These are phyloP conservation scores for Harmothoe impar DNA, from an alignment of 2,888 invertebrate species.

Conservation along the genomic window DNA sequence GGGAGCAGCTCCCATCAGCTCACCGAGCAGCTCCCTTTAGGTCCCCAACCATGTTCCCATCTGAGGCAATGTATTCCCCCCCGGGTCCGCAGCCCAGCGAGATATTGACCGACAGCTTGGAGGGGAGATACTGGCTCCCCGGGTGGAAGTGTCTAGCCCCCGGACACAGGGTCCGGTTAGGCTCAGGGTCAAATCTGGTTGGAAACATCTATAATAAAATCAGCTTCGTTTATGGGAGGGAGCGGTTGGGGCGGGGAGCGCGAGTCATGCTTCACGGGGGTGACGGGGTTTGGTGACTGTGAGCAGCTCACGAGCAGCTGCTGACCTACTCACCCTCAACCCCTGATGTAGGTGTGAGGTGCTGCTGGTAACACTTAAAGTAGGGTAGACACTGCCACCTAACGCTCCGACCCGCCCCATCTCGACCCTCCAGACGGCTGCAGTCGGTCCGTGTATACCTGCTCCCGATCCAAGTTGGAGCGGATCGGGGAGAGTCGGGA, in stretches of 20 bases:
- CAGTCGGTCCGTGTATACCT: too few relatives aligned
- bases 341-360: too few relatives aligned
- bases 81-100: not conserved
- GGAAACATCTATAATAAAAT: not conserved
- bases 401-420: too few relatives aligned
- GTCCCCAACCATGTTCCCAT: not conserved
- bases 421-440: too few relatives aligned
- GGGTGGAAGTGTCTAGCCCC: not conserved
- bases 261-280: not conserved
- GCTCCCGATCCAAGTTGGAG: too few relatives aligned
- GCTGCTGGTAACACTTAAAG: too few relatives aligned
- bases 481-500: too few relatives aligned
- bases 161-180: not conserved
- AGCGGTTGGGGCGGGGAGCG: not conserved
- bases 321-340: not conserved
- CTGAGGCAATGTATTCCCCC: slow-evolving; percentile 20
- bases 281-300: too few relatives aligned
- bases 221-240: not conserved
- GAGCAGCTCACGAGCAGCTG: not conserved
- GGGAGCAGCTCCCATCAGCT: not conserved
- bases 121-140: slow-evolving; percentile 6
- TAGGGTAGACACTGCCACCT: too few relatives aligned
- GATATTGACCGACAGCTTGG: not conserved
- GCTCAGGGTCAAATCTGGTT: not conserved
- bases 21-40: not conserved